Conservation (phyloP, 2,888 invertebrate species). For the Drosophila koepferae region DNA sequence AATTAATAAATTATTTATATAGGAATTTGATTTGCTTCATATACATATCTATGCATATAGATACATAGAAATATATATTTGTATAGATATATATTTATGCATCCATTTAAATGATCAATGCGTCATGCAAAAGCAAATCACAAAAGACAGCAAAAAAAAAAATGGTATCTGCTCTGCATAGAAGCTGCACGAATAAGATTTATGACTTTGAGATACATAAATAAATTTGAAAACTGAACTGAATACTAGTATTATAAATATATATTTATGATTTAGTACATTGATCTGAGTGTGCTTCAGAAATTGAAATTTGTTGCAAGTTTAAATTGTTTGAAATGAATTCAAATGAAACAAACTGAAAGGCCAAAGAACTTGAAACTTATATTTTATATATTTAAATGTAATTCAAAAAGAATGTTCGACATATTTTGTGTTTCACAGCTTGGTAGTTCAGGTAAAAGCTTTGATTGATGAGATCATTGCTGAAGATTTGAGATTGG, state of each 20-base stretch:
- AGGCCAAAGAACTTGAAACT: background rate
- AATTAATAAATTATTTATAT: conserved; percentile 61
- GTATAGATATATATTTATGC: conserved; percentile 47
- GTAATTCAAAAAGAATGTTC: background rate
- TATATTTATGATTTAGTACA: conserved; percentile 3
- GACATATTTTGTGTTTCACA: background rate
- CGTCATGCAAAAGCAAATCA: conserved; percentile 30
- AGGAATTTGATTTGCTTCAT: conserved; percentile 51
- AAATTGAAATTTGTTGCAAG: background rate
- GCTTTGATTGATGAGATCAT: conserved; percentile 1
- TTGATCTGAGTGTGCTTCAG: background rate
- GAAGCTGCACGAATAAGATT: conserved; percentile 10
- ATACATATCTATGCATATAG: conserved; percentile 24
- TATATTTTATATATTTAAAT: background rate
- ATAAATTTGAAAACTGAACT: background rate
- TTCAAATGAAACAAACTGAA: background rate
- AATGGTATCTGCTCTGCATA: background rate
- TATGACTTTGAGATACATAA: background rate
- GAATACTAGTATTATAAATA: background rate
- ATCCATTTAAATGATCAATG: conserved; percentile 65
- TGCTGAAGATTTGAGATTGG: background rate
- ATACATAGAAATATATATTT: conserved; percentile 9
- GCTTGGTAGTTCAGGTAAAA: background rate
- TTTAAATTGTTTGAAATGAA: background rate
- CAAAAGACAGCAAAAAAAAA: conserved; percentile 11